Conservation (phyloP, 2,888 invertebrate genomes). For the Chymomyza procnemis region DNA sequence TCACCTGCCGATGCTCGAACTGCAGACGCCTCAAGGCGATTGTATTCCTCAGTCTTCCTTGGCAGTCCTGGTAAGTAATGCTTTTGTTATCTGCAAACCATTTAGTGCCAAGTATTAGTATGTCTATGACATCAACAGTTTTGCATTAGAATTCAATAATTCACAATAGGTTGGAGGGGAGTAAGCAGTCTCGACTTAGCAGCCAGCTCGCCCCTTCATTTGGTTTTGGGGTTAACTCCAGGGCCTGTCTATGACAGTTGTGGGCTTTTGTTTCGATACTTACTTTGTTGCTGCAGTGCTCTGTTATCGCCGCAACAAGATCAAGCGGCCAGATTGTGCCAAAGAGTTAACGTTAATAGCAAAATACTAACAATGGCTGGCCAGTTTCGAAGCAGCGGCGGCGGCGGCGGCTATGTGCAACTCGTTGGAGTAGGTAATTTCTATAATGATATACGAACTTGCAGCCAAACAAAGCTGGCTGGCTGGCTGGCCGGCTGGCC, state of each 20-base stretch:
- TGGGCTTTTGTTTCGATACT: conserved; percentile 37
- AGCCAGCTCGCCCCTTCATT: too few relatives aligned
- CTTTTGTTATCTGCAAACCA: background rate
- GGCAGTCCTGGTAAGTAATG: conserved; percentile 88
- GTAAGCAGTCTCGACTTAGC: background rate
- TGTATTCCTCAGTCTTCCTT: conserved; percentile 94
- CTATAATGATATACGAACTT: conserved; percentile 74
- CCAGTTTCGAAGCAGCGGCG: conserved; percentile 14
- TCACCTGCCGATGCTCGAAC: conserved; percentile 90
- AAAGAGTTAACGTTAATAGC: conserved; percentile 70
- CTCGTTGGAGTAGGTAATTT: conserved; percentile 67
- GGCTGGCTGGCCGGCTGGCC: conserved; percentile 35
- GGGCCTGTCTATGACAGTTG: conserved; percentile 45
- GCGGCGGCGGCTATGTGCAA: too few relatives aligned
- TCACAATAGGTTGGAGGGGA: conserved; percentile 43
- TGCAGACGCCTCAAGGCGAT: conserved; percentile 88
- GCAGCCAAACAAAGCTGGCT: conserved; percentile 23
- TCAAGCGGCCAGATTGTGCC: conserved; percentile 61
- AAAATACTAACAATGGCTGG: conserved; percentile 65
- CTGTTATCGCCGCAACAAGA: conserved; percentile 40
- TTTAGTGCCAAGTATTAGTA: background rate
- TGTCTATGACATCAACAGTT: conserved; percentile 52
- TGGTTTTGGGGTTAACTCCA: conserved; percentile 5
- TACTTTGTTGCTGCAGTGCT: conserved; percentile 25
- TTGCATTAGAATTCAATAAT: conserved; percentile 65